Percentiles rank a stretch among this genome's conserved stretches.
phyloP scores from a whole-genome alignment of 2,113 vertebrate species.

The Bungarus multicinctus region DNA sequence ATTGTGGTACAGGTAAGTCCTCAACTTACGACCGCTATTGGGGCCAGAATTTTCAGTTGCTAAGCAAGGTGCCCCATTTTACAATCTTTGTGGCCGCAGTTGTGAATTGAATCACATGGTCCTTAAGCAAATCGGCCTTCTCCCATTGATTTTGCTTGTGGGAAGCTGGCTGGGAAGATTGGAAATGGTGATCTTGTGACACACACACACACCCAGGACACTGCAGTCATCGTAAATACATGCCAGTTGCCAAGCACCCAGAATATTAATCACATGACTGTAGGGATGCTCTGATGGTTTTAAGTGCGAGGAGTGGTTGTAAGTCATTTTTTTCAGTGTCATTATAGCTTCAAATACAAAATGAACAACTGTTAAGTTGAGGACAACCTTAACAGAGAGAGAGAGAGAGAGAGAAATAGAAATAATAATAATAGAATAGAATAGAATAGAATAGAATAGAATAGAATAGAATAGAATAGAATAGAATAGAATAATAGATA shows the following conservation, averaged over 20 bases:
- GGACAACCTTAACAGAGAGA: no score
- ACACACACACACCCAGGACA: neutral
- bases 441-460: no score
- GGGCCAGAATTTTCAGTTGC: no score
- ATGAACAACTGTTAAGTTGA: no score
- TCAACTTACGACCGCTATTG: no score
- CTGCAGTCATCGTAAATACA: neutral
- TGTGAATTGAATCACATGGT: neutral
- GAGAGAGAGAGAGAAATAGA: no score
- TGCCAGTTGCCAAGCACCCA: neutral
- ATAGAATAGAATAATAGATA: no score
- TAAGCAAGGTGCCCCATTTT: no score
- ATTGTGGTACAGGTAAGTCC: neutral
- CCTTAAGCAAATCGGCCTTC: neutral
- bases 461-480: no score
- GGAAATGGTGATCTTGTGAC: neutral
- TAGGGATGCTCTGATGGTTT: neutral
- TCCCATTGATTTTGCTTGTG: neutral
- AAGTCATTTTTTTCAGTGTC: neutral
- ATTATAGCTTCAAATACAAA: neutral
- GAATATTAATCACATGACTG: neutral
- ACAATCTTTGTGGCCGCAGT: no score
- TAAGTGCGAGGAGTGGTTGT: neutral
- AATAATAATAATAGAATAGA: no score
- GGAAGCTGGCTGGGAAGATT: neutral